Conservation (phyloP, 2,113 vertebrate species). For the Sinocyclocheilus maitianheensis region DNA sequence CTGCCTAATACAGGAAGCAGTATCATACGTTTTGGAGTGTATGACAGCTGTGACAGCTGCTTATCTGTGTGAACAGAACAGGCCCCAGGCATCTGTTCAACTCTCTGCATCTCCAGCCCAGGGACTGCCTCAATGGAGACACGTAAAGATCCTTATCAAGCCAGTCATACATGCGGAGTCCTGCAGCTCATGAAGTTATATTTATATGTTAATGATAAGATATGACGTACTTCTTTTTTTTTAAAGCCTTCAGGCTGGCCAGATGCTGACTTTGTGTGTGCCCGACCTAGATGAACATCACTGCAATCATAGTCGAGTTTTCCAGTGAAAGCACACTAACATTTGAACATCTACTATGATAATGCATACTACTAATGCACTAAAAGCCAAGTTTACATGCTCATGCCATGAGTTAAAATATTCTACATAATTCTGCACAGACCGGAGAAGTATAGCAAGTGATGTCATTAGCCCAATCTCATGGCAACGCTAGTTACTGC, state of each 20-base stretch:
- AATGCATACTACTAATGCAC: neutral
- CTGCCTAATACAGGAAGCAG: neutral
- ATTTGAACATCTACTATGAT: neutral
- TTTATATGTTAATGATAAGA: conserved; percentile 1
- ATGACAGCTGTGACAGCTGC: conserved; percentile 18
- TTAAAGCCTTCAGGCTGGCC: neutral
- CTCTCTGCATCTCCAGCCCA: neutral
- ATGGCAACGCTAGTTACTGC: too few species aligned
- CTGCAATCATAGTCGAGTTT: neutral
- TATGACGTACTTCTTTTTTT: conserved; percentile 7
- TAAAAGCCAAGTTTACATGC: neutral
- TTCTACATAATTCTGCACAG: too few species aligned
- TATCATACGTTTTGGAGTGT: neutral
- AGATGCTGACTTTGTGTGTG: neutral
- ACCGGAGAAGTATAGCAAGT: too few species aligned
- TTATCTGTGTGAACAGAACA: conserved; percentile 23
- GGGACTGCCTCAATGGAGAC: neutral
- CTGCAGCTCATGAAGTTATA: neutral
- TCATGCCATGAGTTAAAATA: neutral
- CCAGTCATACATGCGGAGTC: conserved; percentile 8
- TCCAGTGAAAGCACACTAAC: neutral
- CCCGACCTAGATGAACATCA: neutral
- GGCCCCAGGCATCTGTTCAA: neutral
- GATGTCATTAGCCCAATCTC: too few species aligned
- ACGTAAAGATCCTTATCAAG: conserved; percentile 29